Base-by-base conservation (phyloP, 2,797 vertebrate species). In the Notolepis coatsorum region DNA sequence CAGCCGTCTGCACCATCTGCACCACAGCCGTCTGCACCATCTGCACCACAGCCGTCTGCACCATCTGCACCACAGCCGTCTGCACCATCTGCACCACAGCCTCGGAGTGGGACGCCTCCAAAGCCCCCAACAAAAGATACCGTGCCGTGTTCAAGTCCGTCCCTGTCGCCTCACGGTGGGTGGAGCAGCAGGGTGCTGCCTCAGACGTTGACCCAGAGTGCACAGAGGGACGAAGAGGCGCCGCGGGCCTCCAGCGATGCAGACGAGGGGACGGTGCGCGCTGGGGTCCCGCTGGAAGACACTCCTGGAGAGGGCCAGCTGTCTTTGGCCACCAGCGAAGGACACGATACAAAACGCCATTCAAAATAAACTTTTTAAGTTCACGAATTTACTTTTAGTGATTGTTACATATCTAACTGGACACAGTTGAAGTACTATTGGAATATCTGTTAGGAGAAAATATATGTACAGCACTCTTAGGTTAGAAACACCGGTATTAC, bases 311-410 rank as follows among this genome's bases (percentile, higher is more conserved):
- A 52, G 8, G 23, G 50, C 53, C 43, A 8, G 15, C 47, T 18
- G 10, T 54, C 28, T 9, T 13, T 17, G 3, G 31, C 43, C 12
- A 25, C 15, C 24, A 41, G 23, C 20, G 50, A 57, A 21, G 42
- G 61, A 35, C 56, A 66, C 15, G 51, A 70, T 41, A 7, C 12
- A 24, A 49, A 63, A 17, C 12, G 25, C 18, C 17, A 27, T 25
- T 31, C 35, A 46, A 13, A 31, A 39, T 30, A 18, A 17, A 1
- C 7, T 18, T n/a, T 38, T 33, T 2, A n/a, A 21, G 46, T 24
- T 46, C 21, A 45, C 33, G 10, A 45, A 43, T 17, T 10, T 23
- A 41, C 4, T 17, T 7, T 55, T 31, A 17, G n/a, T 6, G 35
- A 13, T 21, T 28, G 53, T 58, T 58, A 35, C 18, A 58, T 24